Evolutionary conservation across 2,888 invertebrate species (phyloP).

Genomic region (Rotaria macrura): DNA sequence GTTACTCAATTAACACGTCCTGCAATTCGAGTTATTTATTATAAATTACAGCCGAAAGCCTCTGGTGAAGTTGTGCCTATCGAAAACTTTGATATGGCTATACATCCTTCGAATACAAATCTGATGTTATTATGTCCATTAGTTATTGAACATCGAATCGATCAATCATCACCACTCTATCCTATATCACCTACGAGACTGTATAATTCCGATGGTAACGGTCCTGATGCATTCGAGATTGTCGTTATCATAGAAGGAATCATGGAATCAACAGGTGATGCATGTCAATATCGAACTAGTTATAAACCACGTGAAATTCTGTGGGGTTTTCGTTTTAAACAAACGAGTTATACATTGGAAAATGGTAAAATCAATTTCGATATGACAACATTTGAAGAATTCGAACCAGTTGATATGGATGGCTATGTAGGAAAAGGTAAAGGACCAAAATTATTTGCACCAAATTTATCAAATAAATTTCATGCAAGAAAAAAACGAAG

Average conservation of each 20-base stretch:
- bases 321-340: constrained; percentile 30
- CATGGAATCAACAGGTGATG: constrained; percentile 33
- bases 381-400: constrained; percentile 15
- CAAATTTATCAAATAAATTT: neutral
- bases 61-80: neutral
- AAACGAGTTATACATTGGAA: neutral
- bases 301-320: constrained; percentile 33
- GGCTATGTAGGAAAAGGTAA: neutral
- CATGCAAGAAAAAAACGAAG: neutral
- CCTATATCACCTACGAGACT: neutral
- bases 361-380: neutral
- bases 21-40: constrained; percentile 9
- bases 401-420: constrained; percentile 13
- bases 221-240: constrained; percentile 27
- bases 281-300: constrained; percentile 32
- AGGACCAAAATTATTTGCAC: constrained; percentile 7
- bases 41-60: neutral
- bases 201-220: neutral
- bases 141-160: constrained; percentile 20
- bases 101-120: constrained; percentile 10
- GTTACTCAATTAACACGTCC: constrained; percentile 17
- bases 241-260: constrained; percentile 30
- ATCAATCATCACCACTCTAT: neutral
- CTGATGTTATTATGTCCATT: neutral
- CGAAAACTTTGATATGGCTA: constrained; percentile 1